Conservation (phyloP, 2,888 invertebrate species). For the Drosophila fungiperda region DNA sequence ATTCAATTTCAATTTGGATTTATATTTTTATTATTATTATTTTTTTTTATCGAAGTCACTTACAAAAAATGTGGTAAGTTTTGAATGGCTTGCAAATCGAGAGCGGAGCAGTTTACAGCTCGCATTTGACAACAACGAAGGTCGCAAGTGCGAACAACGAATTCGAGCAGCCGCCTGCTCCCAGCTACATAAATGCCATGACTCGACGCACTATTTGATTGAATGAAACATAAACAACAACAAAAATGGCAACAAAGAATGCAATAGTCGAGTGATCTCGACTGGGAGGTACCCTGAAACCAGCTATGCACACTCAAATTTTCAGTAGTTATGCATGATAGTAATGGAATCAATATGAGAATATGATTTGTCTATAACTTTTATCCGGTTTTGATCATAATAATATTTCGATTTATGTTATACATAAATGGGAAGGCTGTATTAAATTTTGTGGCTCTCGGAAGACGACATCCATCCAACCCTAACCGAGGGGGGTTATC, state of each 20-base stretch:
- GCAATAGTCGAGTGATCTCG: not conserved
- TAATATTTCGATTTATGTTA: not conserved
- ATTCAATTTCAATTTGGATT: conserved; percentile 62
- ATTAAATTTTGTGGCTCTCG: not conserved
- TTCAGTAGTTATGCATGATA: not conserved
- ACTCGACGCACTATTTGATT: conserved; percentile 66
- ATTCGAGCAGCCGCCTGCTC: conserved; percentile 36
- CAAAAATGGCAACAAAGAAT: conserved; percentile 9
- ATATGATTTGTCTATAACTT: not conserved
- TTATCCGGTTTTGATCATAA: not conserved
- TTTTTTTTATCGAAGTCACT: conserved; percentile 7
- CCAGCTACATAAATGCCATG: conserved; percentile 55
- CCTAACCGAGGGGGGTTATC: not conserved
- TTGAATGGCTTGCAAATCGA: conserved; percentile 77
- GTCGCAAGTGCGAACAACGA: conserved; percentile 49
- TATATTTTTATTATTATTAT: conserved; percentile 27
- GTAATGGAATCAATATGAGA: not conserved
- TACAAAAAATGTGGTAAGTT: conserved; percentile 36
- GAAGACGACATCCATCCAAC: not conserved
- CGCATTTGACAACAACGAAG: conserved; percentile 62
- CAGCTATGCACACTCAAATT: not conserved
- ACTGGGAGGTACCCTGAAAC: not conserved
- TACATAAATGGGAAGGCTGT: not conserved
- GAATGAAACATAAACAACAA: conserved; percentile 44
- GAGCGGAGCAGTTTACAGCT: conserved; percentile 57